phyloP scores from a whole-genome alignment of 2,113 vertebrate species.

The Aspidoscelis tigris region DNA sequence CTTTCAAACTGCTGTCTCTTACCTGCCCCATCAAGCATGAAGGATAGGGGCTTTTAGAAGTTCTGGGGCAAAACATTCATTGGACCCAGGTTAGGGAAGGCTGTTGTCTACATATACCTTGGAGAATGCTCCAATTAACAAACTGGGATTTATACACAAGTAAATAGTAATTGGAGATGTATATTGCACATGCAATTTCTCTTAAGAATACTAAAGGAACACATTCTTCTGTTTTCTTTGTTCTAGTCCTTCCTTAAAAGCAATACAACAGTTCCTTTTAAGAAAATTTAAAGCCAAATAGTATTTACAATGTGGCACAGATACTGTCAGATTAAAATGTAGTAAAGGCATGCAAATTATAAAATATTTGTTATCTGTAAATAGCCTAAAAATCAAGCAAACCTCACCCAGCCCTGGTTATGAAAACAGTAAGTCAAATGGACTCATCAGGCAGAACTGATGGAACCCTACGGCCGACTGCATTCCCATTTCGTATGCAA shows the following conservation, averaged over 20 bases:
- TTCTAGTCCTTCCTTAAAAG: not conserved
- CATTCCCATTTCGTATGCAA: slow-evolving; percentile 47
- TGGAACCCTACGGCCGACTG: not conserved
- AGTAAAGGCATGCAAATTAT: slow-evolving; percentile 13
- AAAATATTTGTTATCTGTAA: slow-evolving; percentile 12
- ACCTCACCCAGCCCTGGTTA: not conserved
- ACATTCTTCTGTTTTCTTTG: not conserved
- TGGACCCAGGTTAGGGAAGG: too few species aligned
- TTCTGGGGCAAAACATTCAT: too few species aligned
- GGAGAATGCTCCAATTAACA: not conserved
- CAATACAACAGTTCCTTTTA: not conserved
- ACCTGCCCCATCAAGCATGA: too few species aligned
- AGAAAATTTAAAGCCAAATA: not conserved
- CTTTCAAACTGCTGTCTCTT: not conserved
- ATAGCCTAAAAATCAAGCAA: slow-evolving; percentile 42
- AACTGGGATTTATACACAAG: not conserved
- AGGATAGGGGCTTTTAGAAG: too few species aligned
- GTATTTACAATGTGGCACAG: not conserved
- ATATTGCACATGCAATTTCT: too few species aligned
- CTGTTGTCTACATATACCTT: not conserved
- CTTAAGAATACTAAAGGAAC: not conserved
- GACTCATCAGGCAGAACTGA: slow-evolving; percentile 46
- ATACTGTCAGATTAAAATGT: slow-evolving; percentile 12
- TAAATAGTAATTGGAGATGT: not conserved
- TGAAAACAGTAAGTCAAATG: slow-evolving; percentile 35